A percentile compares a stretch with the other conserved stretches of the same genome.
Conservation (phyloP, 2,888 invertebrate genomes). For the Reticulitermes lucifugus region DNA sequence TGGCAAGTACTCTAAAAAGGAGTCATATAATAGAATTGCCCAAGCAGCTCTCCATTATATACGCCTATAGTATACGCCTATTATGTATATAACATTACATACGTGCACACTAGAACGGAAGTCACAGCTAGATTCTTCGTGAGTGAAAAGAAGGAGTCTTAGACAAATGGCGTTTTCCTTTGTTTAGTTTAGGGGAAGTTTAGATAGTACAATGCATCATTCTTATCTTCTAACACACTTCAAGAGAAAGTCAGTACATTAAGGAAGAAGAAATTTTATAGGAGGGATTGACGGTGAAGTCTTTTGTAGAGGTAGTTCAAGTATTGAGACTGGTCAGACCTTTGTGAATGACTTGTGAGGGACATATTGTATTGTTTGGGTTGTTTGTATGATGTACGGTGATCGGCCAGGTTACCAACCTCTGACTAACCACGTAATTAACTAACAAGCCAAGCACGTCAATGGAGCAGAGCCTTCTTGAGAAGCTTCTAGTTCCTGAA, state of each 20-base stretch:
- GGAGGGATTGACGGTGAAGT: background rate
- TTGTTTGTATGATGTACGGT: background rate
- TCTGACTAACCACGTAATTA: too few relatives aligned
- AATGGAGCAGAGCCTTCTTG: too few relatives aligned
- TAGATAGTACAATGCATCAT: conserved; percentile 33
- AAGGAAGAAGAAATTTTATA: background rate
- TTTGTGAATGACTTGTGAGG: background rate
- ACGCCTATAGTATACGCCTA: conserved; percentile 31
- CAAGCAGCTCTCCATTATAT: conserved; percentile 20
- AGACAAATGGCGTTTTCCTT: conserved; percentile 29
- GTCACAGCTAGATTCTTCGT: conserved; percentile 29
- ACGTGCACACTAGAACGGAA: conserved; percentile 24
- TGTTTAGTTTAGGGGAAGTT: conserved; percentile 10
- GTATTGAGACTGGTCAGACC: background rate
- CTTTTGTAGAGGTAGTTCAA: background rate
- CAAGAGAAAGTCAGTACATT: conserved; percentile 16
- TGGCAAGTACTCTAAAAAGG: background rate
- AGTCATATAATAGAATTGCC: conserved; percentile 14
- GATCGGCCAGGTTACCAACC: too few relatives aligned
- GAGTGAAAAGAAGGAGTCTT: background rate
- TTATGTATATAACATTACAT: conserved; percentile 38
- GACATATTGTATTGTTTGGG: background rate
- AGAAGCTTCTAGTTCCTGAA: too few relatives aligned
- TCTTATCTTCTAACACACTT: conserved; percentile 15
- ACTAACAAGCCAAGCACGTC: too few relatives aligned